Conservation (phyloP, 2,888 invertebrate species). For the Podabrus alpinus region DNA sequence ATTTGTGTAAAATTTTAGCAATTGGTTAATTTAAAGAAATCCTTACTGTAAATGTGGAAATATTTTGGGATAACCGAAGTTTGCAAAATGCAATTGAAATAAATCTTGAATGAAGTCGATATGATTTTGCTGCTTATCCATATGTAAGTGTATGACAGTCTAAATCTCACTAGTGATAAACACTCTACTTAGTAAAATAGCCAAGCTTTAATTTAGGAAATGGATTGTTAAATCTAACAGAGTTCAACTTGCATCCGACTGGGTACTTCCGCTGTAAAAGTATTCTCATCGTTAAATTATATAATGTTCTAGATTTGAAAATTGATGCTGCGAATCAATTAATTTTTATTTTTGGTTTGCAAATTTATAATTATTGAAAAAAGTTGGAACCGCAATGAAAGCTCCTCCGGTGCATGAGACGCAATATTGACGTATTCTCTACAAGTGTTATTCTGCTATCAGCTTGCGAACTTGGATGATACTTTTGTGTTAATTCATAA, state of each 20-base stretch:
- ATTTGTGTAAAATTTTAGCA: too few species aligned
- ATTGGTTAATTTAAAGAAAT: too few species aligned
- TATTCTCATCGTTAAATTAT: constrained; percentile 56
- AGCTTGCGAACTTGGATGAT: background rate
- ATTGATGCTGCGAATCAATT: constrained; percentile 52
- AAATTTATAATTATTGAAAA: constrained; percentile 3
- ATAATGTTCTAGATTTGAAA: constrained; percentile 57
- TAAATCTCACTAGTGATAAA: constrained; percentile 37
- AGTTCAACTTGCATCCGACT: constrained; percentile 58
- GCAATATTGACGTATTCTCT: background rate
- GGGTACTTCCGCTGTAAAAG: constrained; percentile 56
- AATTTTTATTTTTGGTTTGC: constrained; percentile 36
- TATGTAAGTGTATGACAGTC: constrained; percentile 18
- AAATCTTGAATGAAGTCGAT: background rate
- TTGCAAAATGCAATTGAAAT: background rate
- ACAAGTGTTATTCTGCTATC: background rate
- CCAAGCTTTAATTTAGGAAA: constrained; percentile 56
- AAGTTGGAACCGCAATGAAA: background rate
- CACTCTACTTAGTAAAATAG: constrained; percentile 40
- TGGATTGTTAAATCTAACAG: constrained; percentile 59
- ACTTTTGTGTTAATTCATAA: background rate
- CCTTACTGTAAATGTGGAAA: too few species aligned
- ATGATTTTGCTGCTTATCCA: constrained; percentile 4
- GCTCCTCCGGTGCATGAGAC: background rate
- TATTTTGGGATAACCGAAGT: too few species aligned